These are phyloP conservation scores for Rhingia campestris DNA, from an alignment of 2,888 invertebrate genomes.

Conservation along the genomic window DNA sequence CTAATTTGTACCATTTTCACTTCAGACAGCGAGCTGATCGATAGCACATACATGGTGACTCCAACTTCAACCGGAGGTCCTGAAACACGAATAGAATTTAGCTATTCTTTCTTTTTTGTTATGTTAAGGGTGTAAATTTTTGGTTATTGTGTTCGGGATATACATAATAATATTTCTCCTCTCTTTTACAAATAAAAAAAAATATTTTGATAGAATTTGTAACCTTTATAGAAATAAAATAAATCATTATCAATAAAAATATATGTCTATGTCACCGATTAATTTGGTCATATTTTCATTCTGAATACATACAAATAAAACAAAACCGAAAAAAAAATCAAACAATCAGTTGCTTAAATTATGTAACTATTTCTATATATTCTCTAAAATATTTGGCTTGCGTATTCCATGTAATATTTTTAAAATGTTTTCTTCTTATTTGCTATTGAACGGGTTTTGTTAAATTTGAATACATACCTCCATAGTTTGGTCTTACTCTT, in stretches of 20 bases:
- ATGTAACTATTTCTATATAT: slow-evolving; percentile 15
- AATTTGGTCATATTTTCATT: slow-evolving; percentile 38
- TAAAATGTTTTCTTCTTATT: background rate
- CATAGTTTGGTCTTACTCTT: slow-evolving; percentile 99
- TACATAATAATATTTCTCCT: slow-evolving; percentile 24
- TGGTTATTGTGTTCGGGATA: slow-evolving; percentile 29
- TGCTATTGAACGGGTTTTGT: background rate
- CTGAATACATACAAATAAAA: slow-evolving; percentile 25
- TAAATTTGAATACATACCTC: slow-evolving; percentile 88
- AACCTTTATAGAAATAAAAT: slow-evolving; percentile 5
- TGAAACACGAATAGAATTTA: slow-evolving; percentile 85
- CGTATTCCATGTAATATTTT: slow-evolving; percentile 31
- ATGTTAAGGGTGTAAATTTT: slow-evolving; percentile 35
- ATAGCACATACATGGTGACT: slow-evolving; percentile 98
- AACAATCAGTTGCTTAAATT: slow-evolving; percentile 19
- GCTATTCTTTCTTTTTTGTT: slow-evolving; percentile 62
- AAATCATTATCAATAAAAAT: slow-evolving; percentile 5
- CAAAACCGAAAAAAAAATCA: slow-evolving; percentile 9
- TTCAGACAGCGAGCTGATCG: slow-evolving; percentile 99
- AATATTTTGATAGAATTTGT: slow-evolving; percentile 1
- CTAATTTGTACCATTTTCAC: slow-evolving; percentile 94
- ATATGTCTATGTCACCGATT: slow-evolving; percentile 21
- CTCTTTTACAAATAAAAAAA: slow-evolving; percentile 5
- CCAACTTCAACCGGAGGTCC: slow-evolving; percentile 98
- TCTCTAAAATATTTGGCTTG: slow-evolving; percentile 30